These are phyloP conservation scores for Asbolus verrucosus DNA, from an alignment of 1,140 invertebrate genomes.

Conservation along the genomic window DNA sequence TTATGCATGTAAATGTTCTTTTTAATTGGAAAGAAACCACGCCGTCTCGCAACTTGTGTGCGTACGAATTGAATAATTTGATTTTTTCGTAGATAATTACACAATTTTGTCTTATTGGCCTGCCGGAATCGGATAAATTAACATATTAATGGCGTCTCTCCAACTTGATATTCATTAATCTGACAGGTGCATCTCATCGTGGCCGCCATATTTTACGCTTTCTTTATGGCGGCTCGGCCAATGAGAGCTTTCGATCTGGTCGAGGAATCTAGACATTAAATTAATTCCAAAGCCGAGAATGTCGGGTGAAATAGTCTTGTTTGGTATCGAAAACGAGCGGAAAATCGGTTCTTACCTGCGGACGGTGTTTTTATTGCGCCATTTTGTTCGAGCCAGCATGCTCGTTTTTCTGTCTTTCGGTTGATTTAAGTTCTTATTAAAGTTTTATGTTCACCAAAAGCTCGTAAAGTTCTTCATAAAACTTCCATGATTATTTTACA, in stretches of 20 bases:
- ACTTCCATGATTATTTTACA: slow-evolving; percentile 43
- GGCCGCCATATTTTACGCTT: slow-evolving; percentile 23
- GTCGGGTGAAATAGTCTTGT: slow-evolving; percentile 4
- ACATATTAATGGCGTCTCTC: slow-evolving; percentile 12
- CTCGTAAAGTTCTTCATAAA: slow-evolving; percentile 45
- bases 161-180: slow-evolving; percentile 37
- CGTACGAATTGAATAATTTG: slow-evolving; percentile 7
- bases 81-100: slow-evolving; percentile 26
- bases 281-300: slow-evolving; percentile 22
- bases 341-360: slow-evolving; percentile 8
- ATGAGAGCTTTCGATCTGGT: slow-evolving; percentile 12
- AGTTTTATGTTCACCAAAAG: slow-evolving; percentile 44
- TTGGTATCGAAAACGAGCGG: slow-evolving; percentile 21
- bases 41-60: slow-evolving; percentile 3
- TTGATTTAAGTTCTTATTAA: slow-evolving; percentile 42
- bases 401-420: slow-evolving; percentile 29
- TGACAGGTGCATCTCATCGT: slow-evolving; percentile 30
- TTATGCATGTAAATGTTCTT: slow-evolving; percentile 27
- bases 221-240: slow-evolving; percentile 17
- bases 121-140: slow-evolving; percentile 34
- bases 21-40: slow-evolving; percentile 22
- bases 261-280: slow-evolving; percentile 35
- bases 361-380: slow-evolving; percentile 27
- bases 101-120: slow-evolving; percentile 21
- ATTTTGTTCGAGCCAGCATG: slow-evolving; percentile 13